Conservation (phyloP, 2,888 invertebrate genomes). For the Pollenia labialis region DNA sequence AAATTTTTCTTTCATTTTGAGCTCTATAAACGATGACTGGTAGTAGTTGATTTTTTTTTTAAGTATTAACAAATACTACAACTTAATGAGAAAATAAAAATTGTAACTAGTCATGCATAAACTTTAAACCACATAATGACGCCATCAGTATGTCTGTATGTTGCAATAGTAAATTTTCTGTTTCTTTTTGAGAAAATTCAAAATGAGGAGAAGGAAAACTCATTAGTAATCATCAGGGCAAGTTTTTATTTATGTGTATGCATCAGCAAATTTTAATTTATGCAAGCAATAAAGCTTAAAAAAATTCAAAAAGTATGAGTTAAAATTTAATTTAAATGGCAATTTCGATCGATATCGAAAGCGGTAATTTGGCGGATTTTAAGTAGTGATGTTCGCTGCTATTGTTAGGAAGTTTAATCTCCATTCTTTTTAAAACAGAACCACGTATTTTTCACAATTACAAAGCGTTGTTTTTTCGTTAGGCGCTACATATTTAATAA, state of each 20-base stretch:
- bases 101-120: conserved; percentile 69
- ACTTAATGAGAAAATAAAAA: conserved; percentile 34
- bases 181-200: conserved; percentile 31
- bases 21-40: neutral
- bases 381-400: too few species aligned
- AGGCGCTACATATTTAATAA: too few species aligned
- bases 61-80: conserved; percentile 32
- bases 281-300: neutral
- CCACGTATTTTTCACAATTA: too few species aligned
- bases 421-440: too few species aligned
- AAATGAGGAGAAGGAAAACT: conserved; percentile 48
- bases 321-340: too few species aligned
- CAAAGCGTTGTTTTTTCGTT: too few species aligned
- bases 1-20: conserved; percentile 24
- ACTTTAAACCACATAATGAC: conserved; percentile 72
- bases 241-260: neutral
- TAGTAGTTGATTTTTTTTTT: conserved; percentile 16
- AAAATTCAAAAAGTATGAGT: too few species aligned
- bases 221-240: conserved; percentile 33
- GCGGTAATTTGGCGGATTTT: too few species aligned
- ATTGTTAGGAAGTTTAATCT: too few species aligned
- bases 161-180: conserved; percentile 62
- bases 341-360: too few species aligned
- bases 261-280: neutral
- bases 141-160: conserved; percentile 59